These are phyloP conservation scores for Gymnocheta viridis DNA, from an alignment of 2,888 invertebrate species.

Conservation along the genomic window DNA sequence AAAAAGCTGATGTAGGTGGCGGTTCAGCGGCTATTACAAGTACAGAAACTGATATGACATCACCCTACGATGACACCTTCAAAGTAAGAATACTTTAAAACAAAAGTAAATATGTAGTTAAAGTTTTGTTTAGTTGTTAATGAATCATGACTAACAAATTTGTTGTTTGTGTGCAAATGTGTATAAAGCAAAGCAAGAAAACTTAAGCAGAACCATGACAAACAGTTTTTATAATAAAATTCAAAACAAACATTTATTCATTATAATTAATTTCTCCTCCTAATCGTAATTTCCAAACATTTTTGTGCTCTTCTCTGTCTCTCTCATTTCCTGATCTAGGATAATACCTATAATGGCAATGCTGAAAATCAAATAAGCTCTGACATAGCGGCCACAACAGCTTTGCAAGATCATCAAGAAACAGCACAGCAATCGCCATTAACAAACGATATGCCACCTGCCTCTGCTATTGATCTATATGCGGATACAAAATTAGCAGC, in stretches of 20 bases:
- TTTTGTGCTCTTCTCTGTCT: constrained; percentile 63
- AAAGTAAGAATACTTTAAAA: constrained; percentile 65
- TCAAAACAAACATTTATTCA: constrained; percentile 40
- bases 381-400: constrained; percentile 62
- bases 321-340: constrained; percentile 70
- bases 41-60: constrained; percentile 55
- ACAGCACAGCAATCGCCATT: constrained; percentile 62
- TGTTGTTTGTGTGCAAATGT: constrained; percentile 45
- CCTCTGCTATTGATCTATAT: constrained; percentile 66
- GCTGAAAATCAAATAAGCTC: constrained; percentile 69
- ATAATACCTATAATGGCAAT: constrained; percentile 75
- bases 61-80: constrained; percentile 67
- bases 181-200: constrained; percentile 26
- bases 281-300: constrained; percentile 67
- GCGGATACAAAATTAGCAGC: constrained; percentile 52
- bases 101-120: background rate
- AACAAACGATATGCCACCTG: constrained; percentile 67
- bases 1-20: constrained; percentile 85
- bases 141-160: constrained; percentile 62
- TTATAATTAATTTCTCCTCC: constrained; percentile 48
- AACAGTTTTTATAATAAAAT: constrained; percentile 25
- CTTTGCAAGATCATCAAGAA: constrained; percentile 62
- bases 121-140: constrained; percentile 45
- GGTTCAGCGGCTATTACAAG: constrained; percentile 58
- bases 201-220: constrained; percentile 54